A percentile compares a stretch with the other conserved stretches of the same genome.
Evolutionary conservation across 2,113 vertebrate species (phyloP).

Genomic region (Acanthisitta chloris): DNA sequence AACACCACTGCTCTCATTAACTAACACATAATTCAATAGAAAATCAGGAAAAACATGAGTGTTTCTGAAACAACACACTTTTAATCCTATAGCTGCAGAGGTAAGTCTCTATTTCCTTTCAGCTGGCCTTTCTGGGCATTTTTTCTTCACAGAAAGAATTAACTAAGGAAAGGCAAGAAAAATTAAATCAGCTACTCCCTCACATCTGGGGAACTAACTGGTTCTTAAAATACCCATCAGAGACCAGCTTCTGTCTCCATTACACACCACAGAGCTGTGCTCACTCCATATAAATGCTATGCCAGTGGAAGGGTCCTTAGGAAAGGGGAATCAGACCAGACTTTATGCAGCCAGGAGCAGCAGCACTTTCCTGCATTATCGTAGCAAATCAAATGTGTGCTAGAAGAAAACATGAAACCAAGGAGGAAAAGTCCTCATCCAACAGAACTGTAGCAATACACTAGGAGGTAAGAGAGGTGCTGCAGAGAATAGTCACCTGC

Average conservation of each 20-base stretch:
- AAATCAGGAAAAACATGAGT: background rate
- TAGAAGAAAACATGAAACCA: background rate
- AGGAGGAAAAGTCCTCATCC: background rate
- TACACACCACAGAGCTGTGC: background rate
- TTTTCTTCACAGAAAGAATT: background rate
- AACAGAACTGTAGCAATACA: fast-evolving
- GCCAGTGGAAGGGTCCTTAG: background rate
- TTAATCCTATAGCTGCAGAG: background rate
- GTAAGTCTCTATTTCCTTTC: background rate
- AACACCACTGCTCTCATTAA: background rate
- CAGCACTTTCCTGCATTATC: background rate
- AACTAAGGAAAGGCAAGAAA: background rate
- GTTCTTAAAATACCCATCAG: background rate
- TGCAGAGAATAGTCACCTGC: background rate
- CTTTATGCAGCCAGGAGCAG: background rate
- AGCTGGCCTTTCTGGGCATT: background rate
- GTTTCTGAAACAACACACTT: background rate
- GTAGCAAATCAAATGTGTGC: background rate
- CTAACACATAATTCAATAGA: background rate
- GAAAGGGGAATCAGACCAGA: background rate
- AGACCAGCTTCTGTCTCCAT: background rate
- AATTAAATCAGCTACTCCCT: background rate
- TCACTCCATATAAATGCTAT: background rate
- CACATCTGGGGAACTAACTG: background rate
- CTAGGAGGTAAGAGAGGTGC: background rate